These are phyloP conservation scores for Phortica variegata DNA, from an alignment of 1,140 invertebrate species.

Conservation along the genomic window DNA sequence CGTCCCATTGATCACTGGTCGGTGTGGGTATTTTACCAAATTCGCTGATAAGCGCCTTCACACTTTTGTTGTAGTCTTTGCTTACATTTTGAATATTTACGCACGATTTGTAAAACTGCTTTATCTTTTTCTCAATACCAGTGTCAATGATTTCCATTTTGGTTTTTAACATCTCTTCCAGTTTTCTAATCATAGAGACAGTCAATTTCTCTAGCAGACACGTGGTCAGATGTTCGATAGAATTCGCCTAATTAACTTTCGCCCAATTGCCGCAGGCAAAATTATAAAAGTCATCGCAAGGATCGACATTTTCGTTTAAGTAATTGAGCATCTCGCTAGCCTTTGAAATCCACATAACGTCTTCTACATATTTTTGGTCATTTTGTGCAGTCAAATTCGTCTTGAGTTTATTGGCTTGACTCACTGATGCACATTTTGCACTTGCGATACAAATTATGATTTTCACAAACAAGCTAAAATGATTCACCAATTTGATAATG, in stretches of 20 bases:
- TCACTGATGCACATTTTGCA: no score
- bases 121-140: constrained; percentile 29
- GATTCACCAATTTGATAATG: no score
- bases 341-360: constrained; percentile 22
- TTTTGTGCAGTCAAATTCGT: no score
- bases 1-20: constrained; percentile 22
- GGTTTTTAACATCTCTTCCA: constrained; percentile 16
- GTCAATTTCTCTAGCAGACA: constrained; percentile 34
- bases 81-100: constrained; percentile 5
- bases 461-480: no score
- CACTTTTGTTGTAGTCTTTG: constrained; percentile 12
- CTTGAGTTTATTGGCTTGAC: no score
- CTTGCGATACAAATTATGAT: no score
- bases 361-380: background rate
- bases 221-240: constrained; percentile 19
- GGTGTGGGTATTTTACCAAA: constrained; percentile 33
- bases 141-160: constrained; percentile 9
- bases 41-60: constrained; percentile 22
- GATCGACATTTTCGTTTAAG: constrained; percentile 60
- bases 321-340: constrained; percentile 31
- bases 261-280: constrained; percentile 70
- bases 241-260: constrained; percentile 26
- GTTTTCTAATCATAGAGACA: constrained; percentile 27
- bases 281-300: constrained; percentile 66
- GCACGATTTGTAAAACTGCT: constrained; percentile 31